These are phyloP conservation scores for Argopecten irradians DNA, from an alignment of 1,140 invertebrate genomes.

Conservation along the genomic window DNA sequence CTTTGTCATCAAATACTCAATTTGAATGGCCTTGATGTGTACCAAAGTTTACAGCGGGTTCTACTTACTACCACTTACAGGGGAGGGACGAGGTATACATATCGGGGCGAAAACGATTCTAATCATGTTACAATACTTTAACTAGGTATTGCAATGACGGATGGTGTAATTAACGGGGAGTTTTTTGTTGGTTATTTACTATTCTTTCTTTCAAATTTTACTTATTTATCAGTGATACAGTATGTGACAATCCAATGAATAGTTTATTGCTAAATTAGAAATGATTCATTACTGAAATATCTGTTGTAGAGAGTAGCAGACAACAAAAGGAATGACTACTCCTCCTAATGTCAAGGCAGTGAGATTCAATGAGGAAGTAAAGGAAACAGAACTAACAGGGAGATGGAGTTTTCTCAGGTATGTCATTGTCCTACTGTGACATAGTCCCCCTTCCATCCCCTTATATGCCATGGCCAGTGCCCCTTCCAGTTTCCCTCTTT, in stretches of 20 bases:
- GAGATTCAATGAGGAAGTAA: slow-evolving; percentile 31
- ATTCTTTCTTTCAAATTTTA: not conserved
- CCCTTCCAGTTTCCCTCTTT: too few relatives aligned
- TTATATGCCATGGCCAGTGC: too few relatives aligned
- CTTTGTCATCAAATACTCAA: not conserved
- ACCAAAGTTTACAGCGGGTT: not conserved
- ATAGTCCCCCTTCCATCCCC: too few relatives aligned
- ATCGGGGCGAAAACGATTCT: not conserved
- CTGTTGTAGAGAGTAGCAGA: not conserved
- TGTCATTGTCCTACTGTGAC: too few relatives aligned
- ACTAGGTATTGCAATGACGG: not conserved
- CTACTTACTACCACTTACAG: not conserved
- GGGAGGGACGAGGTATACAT: not conserved
- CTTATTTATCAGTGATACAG: not conserved
- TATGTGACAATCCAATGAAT: not conserved
- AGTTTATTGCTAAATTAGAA: not conserved
- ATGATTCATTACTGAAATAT: not conserved
- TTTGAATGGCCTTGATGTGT: not conserved
- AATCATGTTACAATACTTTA: not conserved
- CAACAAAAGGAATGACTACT: slow-evolving; percentile 10
- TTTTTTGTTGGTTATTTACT: too few relatives aligned
- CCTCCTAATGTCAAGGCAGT: slow-evolving; percentile 28
- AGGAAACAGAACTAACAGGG: slow-evolving; percentile 43
- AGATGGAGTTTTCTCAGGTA: slow-evolving; percentile 56
- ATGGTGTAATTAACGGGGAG: too few relatives aligned